Evolutionary conservation across 2,888 invertebrate species (phyloP).

Genomic region (Drosophila quinaria): DNA sequence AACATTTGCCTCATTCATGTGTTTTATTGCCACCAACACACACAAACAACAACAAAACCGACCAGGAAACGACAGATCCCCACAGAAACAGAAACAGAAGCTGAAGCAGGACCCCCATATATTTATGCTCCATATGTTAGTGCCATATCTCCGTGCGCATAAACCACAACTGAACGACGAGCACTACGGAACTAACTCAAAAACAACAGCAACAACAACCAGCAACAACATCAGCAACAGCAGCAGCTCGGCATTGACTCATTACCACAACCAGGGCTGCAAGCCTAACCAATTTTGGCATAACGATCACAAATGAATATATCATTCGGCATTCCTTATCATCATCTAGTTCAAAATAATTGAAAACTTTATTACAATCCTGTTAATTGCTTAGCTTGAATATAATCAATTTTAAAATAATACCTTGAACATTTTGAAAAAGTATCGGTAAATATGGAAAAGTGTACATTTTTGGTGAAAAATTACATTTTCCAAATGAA

Average conservation of each 20-base stretch:
- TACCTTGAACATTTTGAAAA: no score
- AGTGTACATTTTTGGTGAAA: no score
- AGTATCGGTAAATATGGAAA: no score
- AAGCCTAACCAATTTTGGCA: conserved; percentile 10
- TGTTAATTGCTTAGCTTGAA: not conserved
- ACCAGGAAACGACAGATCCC: conserved; percentile 57
- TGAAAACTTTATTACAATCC: not conserved
- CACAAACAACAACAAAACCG: conserved; percentile 38
- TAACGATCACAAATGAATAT: conserved; percentile 3
- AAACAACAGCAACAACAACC: conserved; percentile 32
- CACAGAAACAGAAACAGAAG: conserved; percentile 17
- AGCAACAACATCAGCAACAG: conserved; percentile 38
- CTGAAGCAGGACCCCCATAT: conserved; percentile 49
- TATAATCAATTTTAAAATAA: not conserved
- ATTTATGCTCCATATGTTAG: conserved; percentile 77
- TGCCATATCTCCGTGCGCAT: conserved; percentile 75
- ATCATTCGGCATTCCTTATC: not conserved
- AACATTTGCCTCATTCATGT: conserved; percentile 73
- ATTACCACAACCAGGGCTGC: conserved; percentile 55
- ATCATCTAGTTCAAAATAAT: not conserved
- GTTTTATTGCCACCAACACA: conserved; percentile 70
- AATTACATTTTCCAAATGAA: no score
- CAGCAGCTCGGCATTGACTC: conserved; percentile 37
- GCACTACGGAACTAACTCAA: conserved; percentile 64
- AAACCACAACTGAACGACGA: conserved; percentile 75